Evolutionary conservation across 2,113 vertebrate species (phyloP), one percentile per base, ranked within the genome.

Genomic region (Peromyscus maniculatus): DNA sequence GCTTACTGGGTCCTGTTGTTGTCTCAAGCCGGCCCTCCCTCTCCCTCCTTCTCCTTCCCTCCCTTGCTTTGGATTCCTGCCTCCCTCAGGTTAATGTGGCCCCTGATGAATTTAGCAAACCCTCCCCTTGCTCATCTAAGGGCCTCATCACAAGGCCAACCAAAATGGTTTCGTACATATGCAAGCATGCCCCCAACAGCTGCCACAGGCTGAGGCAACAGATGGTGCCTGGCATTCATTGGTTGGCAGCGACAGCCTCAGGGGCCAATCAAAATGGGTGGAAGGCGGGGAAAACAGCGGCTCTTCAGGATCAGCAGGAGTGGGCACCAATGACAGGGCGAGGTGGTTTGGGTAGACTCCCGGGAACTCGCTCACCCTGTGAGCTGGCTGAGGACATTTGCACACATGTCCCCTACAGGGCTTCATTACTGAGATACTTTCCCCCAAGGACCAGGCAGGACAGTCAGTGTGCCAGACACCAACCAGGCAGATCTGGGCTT

Each of bases 161-260:
- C 88, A 89, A 74, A 94, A 93, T 62, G 1, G 16, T 86, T 87
- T 97, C 84, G 64, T 78, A 96, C 59, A 91, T 80, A 87, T 83
- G 95, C 79, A 66, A 95, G 95, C 88, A 90, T 86, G 88, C 82
- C 28, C 93, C 80, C 19, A 62, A 19, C 96, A 98, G 97, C 97
- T 97, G 98, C 93, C 75, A 15, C 31, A 24, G 62, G 93, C 86
- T 78, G 46, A 64, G 59, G 88, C 96, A 91, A 46, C 96, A 98
- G 97, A 98, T 96, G 98, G 97, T 89, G 75, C n/a, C 91, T 93
- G 96, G 86, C 95, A 92, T 57, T 79, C 71, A 12, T 95, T 89
- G 97, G 84, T 95, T 87, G 39, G 71, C 79, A 93, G 36, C 24
- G 74, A 69, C 49, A 57, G 67, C 31, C 77, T 55, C 17, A 3